Base-by-base conservation (phyloP, 1,140 invertebrate species). In the Lethocerus indicus region DNA sequence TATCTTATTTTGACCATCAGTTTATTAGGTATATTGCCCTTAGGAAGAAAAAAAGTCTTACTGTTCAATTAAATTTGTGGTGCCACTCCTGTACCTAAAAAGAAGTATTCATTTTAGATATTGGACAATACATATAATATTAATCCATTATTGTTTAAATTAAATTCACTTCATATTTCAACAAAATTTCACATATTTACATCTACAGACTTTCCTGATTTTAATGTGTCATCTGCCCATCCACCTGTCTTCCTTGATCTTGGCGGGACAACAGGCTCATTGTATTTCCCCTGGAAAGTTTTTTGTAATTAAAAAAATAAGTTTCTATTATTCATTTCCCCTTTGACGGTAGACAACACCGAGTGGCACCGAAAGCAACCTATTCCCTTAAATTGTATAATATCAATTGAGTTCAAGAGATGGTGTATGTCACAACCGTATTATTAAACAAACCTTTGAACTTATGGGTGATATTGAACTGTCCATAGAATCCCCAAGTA, bases 241-340 rank as follows among this genome's bases (percentile, higher is more conserved):
- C 41, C 48, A 13, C 37, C 37, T 29, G 48, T 49, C 43, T 49
- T 49, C n/a, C 48, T 42, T 12, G 20, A 21, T 26, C 48, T 20
- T 3, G 48, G 48, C 16, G 37, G 37, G 20, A 27, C 48, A 13
- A 35, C 21, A 18, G 48, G 37, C 23, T 49, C 48, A 42, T 35
- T 40, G 35, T 39, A 36, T 18, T 42, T 14, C 13, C 35, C 35
- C 48, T 49, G 18, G 14, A 49, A 49, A 42, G n/a, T 16, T 26
- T 42, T 42, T n/a, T 40, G 23, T 18, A 5, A 32, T 9, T 36
- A 28, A 16, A 14, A 29, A 13, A 43, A 12, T 24, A 42, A 23
- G 21, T 42, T n/a, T n/a, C n/a, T n/a, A n/a, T n/a, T n/a, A n/a
- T n/a, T n/a, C n/a, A n/a, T n/a, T n/a, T n/a, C n/a, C n/a, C n/a